phyloP scores from a whole-genome alignment of 2,888 invertebrate species.

The Baronia brevicornis region DNA sequence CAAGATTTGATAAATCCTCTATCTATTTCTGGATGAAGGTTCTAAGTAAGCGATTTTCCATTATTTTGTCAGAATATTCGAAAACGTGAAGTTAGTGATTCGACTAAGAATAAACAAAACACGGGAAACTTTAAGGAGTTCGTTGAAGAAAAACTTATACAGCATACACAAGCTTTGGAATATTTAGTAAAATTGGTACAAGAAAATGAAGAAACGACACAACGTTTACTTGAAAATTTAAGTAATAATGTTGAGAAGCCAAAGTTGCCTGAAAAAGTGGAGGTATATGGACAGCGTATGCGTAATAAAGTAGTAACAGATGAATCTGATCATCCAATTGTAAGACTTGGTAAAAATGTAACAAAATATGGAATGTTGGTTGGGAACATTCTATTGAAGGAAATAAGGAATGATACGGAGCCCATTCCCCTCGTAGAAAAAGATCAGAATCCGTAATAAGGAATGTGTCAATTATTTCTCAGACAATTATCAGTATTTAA shows the following conservation, averaged over 20 bases:
- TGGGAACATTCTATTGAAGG: constrained; percentile 32
- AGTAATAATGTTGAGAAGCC: constrained; percentile 29
- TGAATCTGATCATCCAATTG: constrained; percentile 28
- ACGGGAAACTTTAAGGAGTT: constrained; percentile 26
- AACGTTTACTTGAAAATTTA: constrained; percentile 36
- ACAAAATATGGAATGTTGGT: constrained; percentile 43
- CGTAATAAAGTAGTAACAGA: constrained; percentile 22
- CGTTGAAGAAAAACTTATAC: constrained; percentile 41
- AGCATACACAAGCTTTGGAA: constrained; percentile 47
- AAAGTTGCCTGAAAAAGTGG: constrained; percentile 39
- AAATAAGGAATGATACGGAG: constrained; percentile 29
- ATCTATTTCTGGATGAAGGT: constrained; percentile 5
- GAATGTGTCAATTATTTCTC: too few relatives aligned
- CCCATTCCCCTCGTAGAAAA: constrained; percentile 36
- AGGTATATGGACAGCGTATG: constrained; percentile 27
- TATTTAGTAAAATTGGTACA: constrained; percentile 33
- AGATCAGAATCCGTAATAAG: constrained; percentile 22
- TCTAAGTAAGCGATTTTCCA: constrained; percentile 19
- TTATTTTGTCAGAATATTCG: constrained; percentile 36
- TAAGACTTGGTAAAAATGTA: constrained; percentile 36
- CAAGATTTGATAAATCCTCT: neutral
- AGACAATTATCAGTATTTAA: too few relatives aligned
- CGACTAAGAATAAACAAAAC: constrained; percentile 16
- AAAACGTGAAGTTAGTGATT: constrained; percentile 29
- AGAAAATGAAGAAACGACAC: constrained; percentile 31